Percentiles rank a stretch among this genome's conserved stretches.
Conservation (phyloP, 1,140 invertebrate genomes). For the Brachionus paranguensis region DNA sequence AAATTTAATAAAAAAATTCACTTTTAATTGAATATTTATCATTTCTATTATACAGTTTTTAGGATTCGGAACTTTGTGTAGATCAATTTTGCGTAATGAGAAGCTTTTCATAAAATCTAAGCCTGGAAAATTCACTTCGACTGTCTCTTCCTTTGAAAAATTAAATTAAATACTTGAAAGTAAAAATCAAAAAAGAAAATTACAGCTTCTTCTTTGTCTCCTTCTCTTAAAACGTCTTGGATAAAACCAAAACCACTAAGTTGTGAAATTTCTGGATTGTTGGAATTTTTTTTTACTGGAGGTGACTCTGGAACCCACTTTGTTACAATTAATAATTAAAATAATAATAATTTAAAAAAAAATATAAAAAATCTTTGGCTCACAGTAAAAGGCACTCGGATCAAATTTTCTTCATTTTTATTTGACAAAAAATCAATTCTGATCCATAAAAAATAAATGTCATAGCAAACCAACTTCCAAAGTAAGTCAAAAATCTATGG, state of each 20-base stretch:
- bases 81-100: slow-evolving; percentile 40
- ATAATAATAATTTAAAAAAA: not conserved
- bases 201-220: not conserved
- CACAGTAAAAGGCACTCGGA: slow-evolving; percentile 51
- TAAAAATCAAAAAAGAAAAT: not conserved
- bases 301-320: slow-evolving; percentile 53
- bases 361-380: not conserved
- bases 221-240: slow-evolving; percentile 42
- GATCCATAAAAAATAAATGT: slow-evolving; percentile 54
- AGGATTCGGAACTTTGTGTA: slow-evolving; percentile 43
- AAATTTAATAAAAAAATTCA: slow-evolving; percentile 37
- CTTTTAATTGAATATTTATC: slow-evolving; percentile 51
- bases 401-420: slow-evolving; percentile 47
- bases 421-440: slow-evolving; percentile 51
- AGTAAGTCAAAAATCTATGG: slow-evolving; percentile 51
- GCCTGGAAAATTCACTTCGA: slow-evolving; percentile 46
- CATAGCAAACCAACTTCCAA: slow-evolving; percentile 52
- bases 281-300: slow-evolving; percentile 47
- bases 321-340: not conserved
- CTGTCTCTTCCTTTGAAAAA: slow-evolving; percentile 2
- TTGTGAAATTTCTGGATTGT: slow-evolving; percentile 47
- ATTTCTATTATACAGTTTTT: slow-evolving; percentile 52
- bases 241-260: slow-evolving; percentile 49
- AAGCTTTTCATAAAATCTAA: slow-evolving; percentile 51
- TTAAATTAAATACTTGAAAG: slow-evolving; percentile 31